Percentiles rank a stretch among this genome's conserved stretches.
These are phyloP conservation scores for Trichopria drosophilae DNA, from an alignment of 2,888 invertebrate genomes.

Conservation along the genomic window DNA sequence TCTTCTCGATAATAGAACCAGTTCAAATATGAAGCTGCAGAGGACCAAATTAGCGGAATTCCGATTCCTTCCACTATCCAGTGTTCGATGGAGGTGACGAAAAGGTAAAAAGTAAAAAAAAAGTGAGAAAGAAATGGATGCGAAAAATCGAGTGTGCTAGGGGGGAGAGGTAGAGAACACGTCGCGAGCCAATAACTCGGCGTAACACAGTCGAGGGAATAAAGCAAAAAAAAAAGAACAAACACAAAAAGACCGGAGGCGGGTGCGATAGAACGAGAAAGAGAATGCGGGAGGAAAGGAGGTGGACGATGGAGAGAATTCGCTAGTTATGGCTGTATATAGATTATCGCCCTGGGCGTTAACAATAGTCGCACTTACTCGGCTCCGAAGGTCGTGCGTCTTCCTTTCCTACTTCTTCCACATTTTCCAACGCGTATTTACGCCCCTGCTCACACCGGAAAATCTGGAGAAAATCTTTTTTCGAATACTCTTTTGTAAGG, in stretches of 20 bases:
- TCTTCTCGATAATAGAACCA: too few species aligned
- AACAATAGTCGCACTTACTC: constrained; percentile 32
- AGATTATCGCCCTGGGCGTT: constrained; percentile 38
- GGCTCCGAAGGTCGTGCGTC: background rate
- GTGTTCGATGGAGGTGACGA: background rate
- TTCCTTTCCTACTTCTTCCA: constrained; percentile 7
- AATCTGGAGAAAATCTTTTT: too few species aligned
- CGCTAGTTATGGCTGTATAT: constrained; percentile 38
- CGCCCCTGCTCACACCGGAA: background rate
- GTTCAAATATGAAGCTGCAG: too few species aligned
- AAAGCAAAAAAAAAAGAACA: constrained; percentile 2
- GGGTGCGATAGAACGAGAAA: constrained; percentile 30
- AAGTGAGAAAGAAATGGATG: background rate
- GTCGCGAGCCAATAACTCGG: constrained; percentile 33
- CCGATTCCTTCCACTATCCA: too few species aligned
- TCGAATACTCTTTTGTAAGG: too few species aligned
- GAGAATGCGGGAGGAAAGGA: constrained; percentile 30
- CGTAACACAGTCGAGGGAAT: constrained; percentile 13
- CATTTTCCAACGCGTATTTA: constrained; percentile 7
- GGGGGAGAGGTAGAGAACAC: too few species aligned
- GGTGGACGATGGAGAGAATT: constrained; percentile 36
- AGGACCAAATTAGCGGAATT: too few species aligned
- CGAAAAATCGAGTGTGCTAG: background rate
- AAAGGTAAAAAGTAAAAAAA: background rate
- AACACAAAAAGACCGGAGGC: too few species aligned